Evolutionary conservation across 2,888 invertebrate species (phyloP).

Genomic region (Yponomeuta evonymella): DNA sequence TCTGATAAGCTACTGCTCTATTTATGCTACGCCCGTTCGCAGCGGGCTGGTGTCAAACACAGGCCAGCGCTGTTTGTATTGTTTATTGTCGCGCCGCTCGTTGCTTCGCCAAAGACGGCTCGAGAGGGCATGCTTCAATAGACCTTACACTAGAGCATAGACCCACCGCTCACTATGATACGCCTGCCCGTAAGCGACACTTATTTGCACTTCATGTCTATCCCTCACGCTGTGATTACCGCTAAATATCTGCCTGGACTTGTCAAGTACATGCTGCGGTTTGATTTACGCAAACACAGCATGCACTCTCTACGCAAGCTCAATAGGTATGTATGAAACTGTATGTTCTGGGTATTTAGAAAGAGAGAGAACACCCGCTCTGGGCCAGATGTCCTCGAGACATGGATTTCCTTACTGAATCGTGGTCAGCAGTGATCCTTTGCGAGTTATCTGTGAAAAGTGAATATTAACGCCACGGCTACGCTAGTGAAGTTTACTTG

Average conservation of each 20-base stretch:
- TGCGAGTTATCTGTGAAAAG: no score
- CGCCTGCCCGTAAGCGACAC: slow-evolving; percentile 46
- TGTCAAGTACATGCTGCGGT: neutral
- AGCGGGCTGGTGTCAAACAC: slow-evolving; percentile 74
- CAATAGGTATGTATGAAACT: no score
- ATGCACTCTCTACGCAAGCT: no score
- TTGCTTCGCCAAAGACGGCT: slow-evolving; percentile 62
- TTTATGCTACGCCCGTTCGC: slow-evolving; percentile 48
- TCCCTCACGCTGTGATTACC: neutral
- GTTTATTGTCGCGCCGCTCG: slow-evolving; percentile 72
- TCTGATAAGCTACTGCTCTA: neutral
- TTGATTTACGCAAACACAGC: no score
- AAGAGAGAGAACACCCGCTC: no score
- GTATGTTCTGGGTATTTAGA: no score
- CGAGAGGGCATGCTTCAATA: slow-evolving; percentile 59
- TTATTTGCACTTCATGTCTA: neutral
- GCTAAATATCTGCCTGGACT: neutral
- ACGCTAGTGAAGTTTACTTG: neutral
- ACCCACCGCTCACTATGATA: slow-evolving; percentile 44
- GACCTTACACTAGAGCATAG: slow-evolving; percentile 36
- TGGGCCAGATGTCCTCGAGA: no score
- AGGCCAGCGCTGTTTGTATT: slow-evolving; percentile 74
- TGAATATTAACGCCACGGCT: no score
- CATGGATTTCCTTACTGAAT: no score
- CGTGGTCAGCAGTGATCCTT: no score